A percentile compares a stretch with the other conserved stretches of the same genome.
Evolutionary conservation across 2,888 invertebrate species (phyloP).

Genomic region (Cyclophora albipunctata): DNA sequence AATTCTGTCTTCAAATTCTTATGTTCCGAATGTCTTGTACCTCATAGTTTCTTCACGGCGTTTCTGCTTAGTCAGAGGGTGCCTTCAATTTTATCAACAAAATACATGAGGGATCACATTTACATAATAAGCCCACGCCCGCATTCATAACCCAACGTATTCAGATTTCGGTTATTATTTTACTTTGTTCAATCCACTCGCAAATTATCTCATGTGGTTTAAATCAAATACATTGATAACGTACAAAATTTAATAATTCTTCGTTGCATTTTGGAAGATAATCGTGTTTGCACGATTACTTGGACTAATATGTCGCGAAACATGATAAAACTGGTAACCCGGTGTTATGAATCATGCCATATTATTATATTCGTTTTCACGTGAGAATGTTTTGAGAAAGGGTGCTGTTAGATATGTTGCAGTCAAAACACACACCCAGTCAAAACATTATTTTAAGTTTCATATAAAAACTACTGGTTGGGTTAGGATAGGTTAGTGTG

Average conservation of each 20-base stretch:
- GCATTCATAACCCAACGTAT: conserved; percentile 43
- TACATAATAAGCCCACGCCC: conserved; percentile 56
- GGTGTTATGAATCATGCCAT: too few species aligned
- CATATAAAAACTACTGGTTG: too few species aligned
- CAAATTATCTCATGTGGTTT: conserved; percentile 39
- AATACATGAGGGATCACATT: conserved; percentile 56
- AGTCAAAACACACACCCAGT: too few species aligned
- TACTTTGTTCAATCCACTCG: conserved; percentile 45
- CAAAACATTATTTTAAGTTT: too few species aligned
- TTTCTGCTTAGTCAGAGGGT: conserved; percentile 16
- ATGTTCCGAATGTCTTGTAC: too few species aligned
- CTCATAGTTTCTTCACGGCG: too few species aligned
- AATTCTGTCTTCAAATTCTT: too few species aligned
- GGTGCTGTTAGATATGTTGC: too few species aligned
- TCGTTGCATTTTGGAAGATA: conserved; percentile 29
- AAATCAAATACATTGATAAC: conserved; percentile 46
- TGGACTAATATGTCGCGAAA: conserved; percentile 20
- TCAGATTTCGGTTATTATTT: conserved; percentile 61
- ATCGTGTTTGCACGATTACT: conserved; percentile 26
- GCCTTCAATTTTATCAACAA: conserved; percentile 56
- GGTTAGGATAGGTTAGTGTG: too few species aligned
- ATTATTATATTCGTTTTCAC: conserved; percentile 5
- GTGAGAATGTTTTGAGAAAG: too few species aligned
- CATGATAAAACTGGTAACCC: conserved; percentile 4
- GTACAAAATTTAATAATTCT: conserved; percentile 41